These are phyloP conservation scores for Dinomys branickii DNA, from an alignment of 2,113 vertebrate species.

Conservation along the genomic window DNA sequence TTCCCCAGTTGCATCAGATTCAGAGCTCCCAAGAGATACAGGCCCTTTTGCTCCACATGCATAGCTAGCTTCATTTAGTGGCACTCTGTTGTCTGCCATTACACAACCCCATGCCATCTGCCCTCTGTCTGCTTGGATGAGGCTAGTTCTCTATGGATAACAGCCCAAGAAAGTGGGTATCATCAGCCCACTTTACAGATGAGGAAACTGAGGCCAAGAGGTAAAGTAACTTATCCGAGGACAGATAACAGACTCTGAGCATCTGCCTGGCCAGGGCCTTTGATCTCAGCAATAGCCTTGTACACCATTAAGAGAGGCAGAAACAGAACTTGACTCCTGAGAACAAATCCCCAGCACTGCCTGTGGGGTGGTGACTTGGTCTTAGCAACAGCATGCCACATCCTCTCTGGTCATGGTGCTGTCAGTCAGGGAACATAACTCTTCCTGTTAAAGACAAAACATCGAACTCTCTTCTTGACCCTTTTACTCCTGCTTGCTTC, in stretches of 20 bases:
- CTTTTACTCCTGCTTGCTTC: neutral
- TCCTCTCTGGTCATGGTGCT: neutral
- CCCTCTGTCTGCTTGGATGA: neutral
- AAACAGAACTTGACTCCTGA: neutral
- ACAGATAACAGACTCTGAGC: neutral
- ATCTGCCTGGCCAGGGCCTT: neutral
- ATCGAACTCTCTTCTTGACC: neutral
- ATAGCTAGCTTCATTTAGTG: neutral
- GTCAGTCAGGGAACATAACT: neutral
- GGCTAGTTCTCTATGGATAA: neutral
- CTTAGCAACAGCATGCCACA: neutral
- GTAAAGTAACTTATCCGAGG: neutral
- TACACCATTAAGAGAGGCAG: too few relatives aligned
- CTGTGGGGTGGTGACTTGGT: accelerated
- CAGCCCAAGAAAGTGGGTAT: neutral
- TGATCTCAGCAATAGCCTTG: too few relatives aligned
- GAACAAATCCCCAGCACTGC: neutral
- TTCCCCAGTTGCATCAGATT: neutral
- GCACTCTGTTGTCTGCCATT: accelerated
- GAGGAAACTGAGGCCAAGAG: neutral
- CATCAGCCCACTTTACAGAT: neutral
- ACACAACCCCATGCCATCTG: too few relatives aligned
- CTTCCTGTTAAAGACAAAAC: neutral
- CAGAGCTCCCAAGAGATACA: neutral
- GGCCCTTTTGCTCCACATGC: accelerated